Evolutionary conservation across 1,140 invertebrate genomes (phyloP).

Genomic region (Eubasilissa regina): DNA sequence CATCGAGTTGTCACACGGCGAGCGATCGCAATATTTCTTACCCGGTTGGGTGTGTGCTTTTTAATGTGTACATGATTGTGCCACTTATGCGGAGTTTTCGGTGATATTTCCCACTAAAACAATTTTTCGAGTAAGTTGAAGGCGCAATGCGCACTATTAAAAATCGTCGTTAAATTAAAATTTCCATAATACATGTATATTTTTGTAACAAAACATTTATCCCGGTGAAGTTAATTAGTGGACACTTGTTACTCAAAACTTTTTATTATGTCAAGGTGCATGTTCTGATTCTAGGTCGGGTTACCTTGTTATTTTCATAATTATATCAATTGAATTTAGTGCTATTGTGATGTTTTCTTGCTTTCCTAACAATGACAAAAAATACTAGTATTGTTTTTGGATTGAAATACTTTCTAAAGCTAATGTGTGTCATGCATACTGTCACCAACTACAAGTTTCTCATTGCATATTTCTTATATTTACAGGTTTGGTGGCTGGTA

Average conservation of each 20-base stretch:
- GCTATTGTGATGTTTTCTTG: constrained; percentile 12
- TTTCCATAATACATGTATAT: neutral
- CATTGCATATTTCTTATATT: constrained; percentile 35
- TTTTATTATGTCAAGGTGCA: constrained; percentile 51
- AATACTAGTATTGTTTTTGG: constrained; percentile 5
- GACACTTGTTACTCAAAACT: constrained; percentile 54
- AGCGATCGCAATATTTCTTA: constrained; percentile 52
- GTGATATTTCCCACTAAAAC: constrained; percentile 48
- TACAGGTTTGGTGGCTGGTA: constrained; percentile 49
- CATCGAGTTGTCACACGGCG: constrained; percentile 52
- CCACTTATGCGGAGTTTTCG: constrained; percentile 54
- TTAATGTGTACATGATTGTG: constrained; percentile 51
- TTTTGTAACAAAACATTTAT: constrained; percentile 42
- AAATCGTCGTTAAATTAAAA: constrained; percentile 6
- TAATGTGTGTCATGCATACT: constrained; percentile 54
- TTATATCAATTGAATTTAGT: constrained; percentile 9
- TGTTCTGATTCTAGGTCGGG: constrained; percentile 31
- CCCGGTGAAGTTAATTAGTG: constrained; percentile 50
- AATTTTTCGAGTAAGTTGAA: constrained; percentile 42
- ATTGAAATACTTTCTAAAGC: constrained; percentile 50
- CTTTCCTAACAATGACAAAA: constrained; percentile 12
- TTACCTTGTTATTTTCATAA: neutral
- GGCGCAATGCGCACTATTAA: neutral
- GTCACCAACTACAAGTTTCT: constrained; percentile 48
- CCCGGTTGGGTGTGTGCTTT: constrained; percentile 54